These are phyloP conservation scores for Ceuthmochares aereus DNA, from an alignment of 2,113 vertebrate genomes.

Conservation along the genomic window DNA sequence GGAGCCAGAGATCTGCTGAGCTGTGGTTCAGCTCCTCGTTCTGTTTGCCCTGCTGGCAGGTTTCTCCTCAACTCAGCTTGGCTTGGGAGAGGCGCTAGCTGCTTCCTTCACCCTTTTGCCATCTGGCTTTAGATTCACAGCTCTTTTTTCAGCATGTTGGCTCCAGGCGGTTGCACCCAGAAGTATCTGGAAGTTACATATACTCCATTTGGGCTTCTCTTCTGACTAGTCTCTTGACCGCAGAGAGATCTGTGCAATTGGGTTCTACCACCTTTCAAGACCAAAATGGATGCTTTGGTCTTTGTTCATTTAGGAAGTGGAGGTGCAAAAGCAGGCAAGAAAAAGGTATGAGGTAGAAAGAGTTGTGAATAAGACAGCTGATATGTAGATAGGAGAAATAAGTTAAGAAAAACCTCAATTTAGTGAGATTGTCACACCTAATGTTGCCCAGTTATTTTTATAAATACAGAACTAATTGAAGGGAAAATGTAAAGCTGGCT, in stretches of 20 bases:
- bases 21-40: neutral
- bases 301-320: neutral
- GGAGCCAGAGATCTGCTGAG: neutral
- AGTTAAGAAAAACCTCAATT: neutral
- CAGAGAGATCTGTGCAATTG: neutral
- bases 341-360: neutral
- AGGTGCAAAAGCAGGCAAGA: neutral
- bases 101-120: neutral
- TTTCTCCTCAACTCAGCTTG: neutral
- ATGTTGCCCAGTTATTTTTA: neutral
- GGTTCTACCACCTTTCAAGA: neutral
- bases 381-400: neutral
- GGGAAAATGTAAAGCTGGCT: neutral
- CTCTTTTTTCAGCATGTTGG: neutral
- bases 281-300: neutral
- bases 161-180: neutral
- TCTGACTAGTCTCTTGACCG: neutral
- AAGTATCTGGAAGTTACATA: neutral
- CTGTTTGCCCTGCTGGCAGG: neutral
- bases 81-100: neutral
- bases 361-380: neutral
- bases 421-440: neutral
- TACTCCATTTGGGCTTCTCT: neutral
- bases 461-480: neutral
- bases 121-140: neutral